A percentile compares a stretch with the other conserved stretches of the same genome.
Evolutionary conservation across 2,113 vertebrate species (phyloP).

Genomic region (Clarias gariepinus): DNA sequence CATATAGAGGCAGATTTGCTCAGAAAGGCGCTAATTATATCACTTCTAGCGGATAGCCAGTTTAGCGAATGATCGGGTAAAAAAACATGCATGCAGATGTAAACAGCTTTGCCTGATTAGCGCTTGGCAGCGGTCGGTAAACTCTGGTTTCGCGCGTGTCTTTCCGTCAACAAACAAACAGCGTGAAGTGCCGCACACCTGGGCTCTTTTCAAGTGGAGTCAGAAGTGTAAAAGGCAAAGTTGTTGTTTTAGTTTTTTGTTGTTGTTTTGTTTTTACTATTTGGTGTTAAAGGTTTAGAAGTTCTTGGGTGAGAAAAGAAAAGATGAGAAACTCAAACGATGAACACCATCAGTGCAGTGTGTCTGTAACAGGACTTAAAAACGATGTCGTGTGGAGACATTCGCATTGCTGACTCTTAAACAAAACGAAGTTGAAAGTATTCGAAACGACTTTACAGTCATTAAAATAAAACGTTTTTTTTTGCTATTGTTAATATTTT

Average conservation of each 20-base stretch:
- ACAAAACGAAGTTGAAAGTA: not conserved
- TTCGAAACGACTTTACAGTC: not conserved
- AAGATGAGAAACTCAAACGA: not conserved
- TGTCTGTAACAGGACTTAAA: not conserved
- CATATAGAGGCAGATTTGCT: not conserved
- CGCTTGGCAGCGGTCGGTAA: not conserved
- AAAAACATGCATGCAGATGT: slow-evolving; percentile 13
- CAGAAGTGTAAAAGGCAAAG: not conserved
- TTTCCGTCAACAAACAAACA: not conserved
- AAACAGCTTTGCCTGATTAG: not conserved
- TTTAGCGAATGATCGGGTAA: not conserved
- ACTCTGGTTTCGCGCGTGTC: not conserved
- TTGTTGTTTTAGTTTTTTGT: too few species aligned
- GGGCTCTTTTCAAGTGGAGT: not conserved
- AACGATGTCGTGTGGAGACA: not conserved
- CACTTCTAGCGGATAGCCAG: not conserved
- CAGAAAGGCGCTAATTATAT: not conserved
- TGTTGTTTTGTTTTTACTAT: not conserved
- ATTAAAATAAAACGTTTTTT: not conserved
- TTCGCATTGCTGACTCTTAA: not conserved
- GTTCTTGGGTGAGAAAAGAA: not conserved
- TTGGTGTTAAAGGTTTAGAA: not conserved
- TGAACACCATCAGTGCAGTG: not conserved
- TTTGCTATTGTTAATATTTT: not conserved
- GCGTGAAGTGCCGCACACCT: not conserved